A percentile compares a stretch with the other conserved stretches of the same genome.
phyloP scores from a whole-genome alignment of 2,113 vertebrate genomes.

The Catharus minimus region DNA sequence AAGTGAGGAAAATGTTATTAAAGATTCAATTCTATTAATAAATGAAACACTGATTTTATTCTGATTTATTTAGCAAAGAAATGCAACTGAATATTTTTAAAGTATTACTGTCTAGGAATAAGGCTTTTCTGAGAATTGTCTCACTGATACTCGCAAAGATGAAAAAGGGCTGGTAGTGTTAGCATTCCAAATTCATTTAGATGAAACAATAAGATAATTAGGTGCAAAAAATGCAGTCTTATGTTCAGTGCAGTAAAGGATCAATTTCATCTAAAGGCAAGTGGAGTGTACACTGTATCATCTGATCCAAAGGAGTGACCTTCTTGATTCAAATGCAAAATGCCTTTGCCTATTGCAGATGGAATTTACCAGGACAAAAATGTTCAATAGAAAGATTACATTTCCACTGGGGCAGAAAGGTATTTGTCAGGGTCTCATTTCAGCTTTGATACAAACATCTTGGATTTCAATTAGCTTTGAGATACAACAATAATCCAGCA shows the following conservation, averaged over 20 bases:
- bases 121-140: background rate
- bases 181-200: constrained; percentile 25
- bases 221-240: constrained; percentile 31
- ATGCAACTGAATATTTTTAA: background rate
- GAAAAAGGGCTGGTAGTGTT: background rate
- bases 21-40: background rate
- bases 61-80: constrained; percentile 16
- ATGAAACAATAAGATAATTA: constrained; percentile 65
- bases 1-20: constrained; percentile 4
- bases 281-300: background rate
- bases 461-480: constrained; percentile 74
- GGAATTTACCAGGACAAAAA: constrained; percentile 72
- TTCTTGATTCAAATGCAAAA: constrained; percentile 78
- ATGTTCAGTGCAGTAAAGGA: constrained; percentile 47
- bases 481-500: constrained; percentile 64
- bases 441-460: constrained; percentile 68
- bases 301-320: constrained; percentile 67
- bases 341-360: constrained; percentile 58
- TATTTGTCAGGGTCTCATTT: constrained; percentile 77
- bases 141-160: background rate
- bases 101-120: background rate
- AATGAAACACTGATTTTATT: background rate
- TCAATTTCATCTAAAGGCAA: constrained; percentile 68
- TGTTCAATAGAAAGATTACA: constrained; percentile 75
- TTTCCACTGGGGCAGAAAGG: constrained; percentile 80